Evolutionary conservation across 2,113 vertebrate genomes (phyloP).

Genomic region (Channa maculata): DNA sequence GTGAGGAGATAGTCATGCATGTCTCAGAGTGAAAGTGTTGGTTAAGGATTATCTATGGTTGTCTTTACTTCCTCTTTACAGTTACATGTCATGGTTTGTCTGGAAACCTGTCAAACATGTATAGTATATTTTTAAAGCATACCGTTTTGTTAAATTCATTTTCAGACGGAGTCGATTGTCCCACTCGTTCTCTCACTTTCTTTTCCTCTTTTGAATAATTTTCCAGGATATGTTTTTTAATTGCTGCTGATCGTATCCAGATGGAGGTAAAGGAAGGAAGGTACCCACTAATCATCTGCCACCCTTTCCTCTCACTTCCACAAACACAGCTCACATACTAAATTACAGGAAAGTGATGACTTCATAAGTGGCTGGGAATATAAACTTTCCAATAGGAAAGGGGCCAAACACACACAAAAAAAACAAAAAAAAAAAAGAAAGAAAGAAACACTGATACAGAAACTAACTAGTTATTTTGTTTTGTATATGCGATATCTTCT

Average conservation of each 20-base stretch:
- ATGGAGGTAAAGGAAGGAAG: constrained; percentile 61
- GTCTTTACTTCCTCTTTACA: not conserved
- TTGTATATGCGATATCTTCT: not conserved
- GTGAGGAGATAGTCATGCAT: constrained; percentile 42
- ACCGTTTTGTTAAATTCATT: no score
- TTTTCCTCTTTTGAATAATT: constrained; percentile 3
- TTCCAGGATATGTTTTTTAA: constrained; percentile 16
- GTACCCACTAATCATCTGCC: not conserved
- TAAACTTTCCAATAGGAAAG: constrained; percentile 24
- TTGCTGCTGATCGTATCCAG: not conserved
- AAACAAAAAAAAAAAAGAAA: fast-evolving
- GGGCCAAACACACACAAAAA: not conserved
- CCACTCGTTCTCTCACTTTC: constrained; percentile 15
- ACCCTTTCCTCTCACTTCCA: not conserved
- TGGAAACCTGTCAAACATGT: not conserved
- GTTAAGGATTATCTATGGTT: not conserved
- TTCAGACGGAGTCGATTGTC: no score
- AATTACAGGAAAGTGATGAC: constrained; percentile 52
- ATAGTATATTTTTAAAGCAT: not conserved
- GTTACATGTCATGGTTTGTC: not conserved
- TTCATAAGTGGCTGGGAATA: not conserved
- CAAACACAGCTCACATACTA: not conserved
- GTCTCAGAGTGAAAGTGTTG: constrained; percentile 7
- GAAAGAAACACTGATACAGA: not conserved
- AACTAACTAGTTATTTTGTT: not conserved